These are phyloP conservation scores for Nibea coibor DNA, from an alignment of 2,113 vertebrate species.

Conservation along the genomic window DNA sequence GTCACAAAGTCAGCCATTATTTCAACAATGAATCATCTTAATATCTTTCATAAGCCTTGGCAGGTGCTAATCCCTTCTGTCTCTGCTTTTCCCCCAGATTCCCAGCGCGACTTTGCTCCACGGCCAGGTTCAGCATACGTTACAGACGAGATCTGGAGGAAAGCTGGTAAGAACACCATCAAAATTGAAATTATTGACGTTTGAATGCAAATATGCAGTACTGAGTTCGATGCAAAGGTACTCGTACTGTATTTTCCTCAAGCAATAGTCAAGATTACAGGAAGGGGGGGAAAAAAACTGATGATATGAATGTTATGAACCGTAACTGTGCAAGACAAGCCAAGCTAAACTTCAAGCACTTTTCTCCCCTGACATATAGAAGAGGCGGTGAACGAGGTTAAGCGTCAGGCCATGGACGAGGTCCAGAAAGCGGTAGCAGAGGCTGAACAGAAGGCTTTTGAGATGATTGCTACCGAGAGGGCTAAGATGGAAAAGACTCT, in stretches of 20 bases:
- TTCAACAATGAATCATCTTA: constrained; percentile 42
- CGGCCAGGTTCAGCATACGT: constrained; percentile 93
- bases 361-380: constrained; percentile 78
- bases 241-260: background rate
- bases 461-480: constrained; percentile 96
- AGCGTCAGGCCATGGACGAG: constrained; percentile 99
- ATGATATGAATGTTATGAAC: too few species aligned
- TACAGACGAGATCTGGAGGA: constrained; percentile 98
- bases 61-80: constrained; percentile 66
- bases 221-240: background rate
- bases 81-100: constrained; percentile 83
- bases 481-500: constrained; percentile 99
- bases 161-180: constrained; percentile 89
- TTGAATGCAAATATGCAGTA: background rate
- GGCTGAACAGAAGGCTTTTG: constrained; percentile 98
- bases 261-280: background rate
- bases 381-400: constrained; percentile 99
- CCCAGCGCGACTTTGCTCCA: constrained; percentile 90
- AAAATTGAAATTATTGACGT: background rate
- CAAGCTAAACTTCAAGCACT: background rate
- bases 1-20: constrained; percentile 16
- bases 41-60: constrained; percentile 32
- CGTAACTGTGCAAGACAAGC: background rate
- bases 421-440: constrained; percentile 98
- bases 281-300: too few species aligned